Base-by-base conservation (phyloP, 2,113 vertebrate genomes). In the Entomyzon cyanotis region DNA sequence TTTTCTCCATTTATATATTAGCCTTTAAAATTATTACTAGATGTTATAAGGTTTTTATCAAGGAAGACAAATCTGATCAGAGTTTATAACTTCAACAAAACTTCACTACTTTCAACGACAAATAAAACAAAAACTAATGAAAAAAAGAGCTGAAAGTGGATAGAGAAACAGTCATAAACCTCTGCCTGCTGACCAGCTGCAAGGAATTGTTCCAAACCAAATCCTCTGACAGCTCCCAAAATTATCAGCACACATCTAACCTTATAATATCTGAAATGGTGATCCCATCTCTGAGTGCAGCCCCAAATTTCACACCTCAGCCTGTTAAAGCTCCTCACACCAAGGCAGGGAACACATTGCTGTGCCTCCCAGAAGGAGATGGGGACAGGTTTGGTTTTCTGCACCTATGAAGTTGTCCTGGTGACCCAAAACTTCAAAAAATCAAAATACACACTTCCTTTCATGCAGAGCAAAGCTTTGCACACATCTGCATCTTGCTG, bases 261-360 rank as follows among this genome's bases (percentile, higher is more conserved):
- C 11, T 33, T 39, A 8, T 4, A 8, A 28, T 27, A 7, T 9
- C 25, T n/a, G 56, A 4, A 3, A 1, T 20, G 22, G 18, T 0
- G 7, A 84, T n/a, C n/a, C n/a, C n/a, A 27, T 15, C 6, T 62
- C 49, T 28, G 64, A 74, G 64, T 10, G 18, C 37, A 74, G 27
- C 52, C 37, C 39, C 5, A 0, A 6, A 1, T 78, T 65, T 78
- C 11, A 5, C 42, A 63, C 15, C 22, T 84, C 41, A 41, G 27
- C 10, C 10, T 3, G 4, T 2, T 31, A 52, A 31, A 74, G 23
- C 10, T 77, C 37, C 39, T 68, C 16, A 16, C 22, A 6, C 10
- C 49, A 35, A 46, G n/a, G 31, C 19, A 53, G 28, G 27, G 4
- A 56, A 33, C 15, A 8, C 0, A 1, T 37, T 19, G 11, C 35